Conservation (phyloP, 2,888 invertebrate genomes). For the Eilema griseolum region DNA sequence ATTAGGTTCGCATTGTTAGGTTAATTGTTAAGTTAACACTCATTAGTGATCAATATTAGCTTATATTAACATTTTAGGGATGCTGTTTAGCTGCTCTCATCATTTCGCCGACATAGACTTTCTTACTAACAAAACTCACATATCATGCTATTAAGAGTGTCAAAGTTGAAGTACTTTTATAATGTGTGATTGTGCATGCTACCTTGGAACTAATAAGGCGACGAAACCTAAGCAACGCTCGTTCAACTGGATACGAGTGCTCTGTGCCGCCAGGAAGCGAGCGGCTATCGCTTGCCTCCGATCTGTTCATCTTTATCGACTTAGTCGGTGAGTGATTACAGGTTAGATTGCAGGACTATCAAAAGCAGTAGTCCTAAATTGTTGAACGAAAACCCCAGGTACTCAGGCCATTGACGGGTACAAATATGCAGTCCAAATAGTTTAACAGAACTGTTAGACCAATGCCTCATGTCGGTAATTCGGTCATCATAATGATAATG, state of each 20-base stretch:
- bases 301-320: slow-evolving; percentile 96
- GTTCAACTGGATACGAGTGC: slow-evolving; percentile 92
- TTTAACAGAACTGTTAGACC: too few species aligned
- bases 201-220: slow-evolving; percentile 89
- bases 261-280: slow-evolving; percentile 95
- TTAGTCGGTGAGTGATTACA: slow-evolving; percentile 91
- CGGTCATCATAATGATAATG: background rate
- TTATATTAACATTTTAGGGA: too few species aligned
- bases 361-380: too few species aligned
- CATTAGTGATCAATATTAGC: too few species aligned
- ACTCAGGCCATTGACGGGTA: too few species aligned
- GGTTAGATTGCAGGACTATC: background rate
- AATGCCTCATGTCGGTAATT: too few species aligned
- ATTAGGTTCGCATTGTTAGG: too few species aligned
- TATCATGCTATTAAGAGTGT: background rate
- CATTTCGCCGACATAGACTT: too few species aligned
- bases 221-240: slow-evolving; percentile 91
- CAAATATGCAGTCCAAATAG: too few species aligned
- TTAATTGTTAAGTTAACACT: too few species aligned
- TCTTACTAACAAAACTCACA: background rate
- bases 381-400: too few species aligned
- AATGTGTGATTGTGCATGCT: slow-evolving; percentile 72
- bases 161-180: background rate
- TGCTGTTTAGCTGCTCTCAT: too few species aligned
- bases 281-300: slow-evolving; percentile 98